Conservation (phyloP, 2,888 invertebrate species). For the Coremacera marginata region DNA sequence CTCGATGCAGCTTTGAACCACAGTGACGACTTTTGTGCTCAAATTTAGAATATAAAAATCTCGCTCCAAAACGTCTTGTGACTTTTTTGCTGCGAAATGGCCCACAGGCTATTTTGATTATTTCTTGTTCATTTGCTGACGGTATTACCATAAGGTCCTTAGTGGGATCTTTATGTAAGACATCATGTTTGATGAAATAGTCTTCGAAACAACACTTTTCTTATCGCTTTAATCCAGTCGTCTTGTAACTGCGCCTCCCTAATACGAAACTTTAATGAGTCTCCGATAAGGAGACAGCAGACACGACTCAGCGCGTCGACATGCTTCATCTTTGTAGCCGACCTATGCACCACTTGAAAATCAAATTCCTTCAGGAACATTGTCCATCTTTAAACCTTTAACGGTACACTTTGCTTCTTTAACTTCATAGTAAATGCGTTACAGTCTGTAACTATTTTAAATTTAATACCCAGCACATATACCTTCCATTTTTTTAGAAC, state of each 20-base stretch:
- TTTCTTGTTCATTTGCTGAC: background rate
- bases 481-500: constrained; percentile 49
- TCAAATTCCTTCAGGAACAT: constrained; percentile 16
- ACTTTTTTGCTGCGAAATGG: constrained; percentile 55
- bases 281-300: constrained; percentile 1
- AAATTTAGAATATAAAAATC: background rate
- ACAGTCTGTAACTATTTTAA: too few relatives aligned
- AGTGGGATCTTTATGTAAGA: too few relatives aligned
- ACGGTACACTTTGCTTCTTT: constrained; percentile 38
- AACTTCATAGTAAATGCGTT: too few relatives aligned
- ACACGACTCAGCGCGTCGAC: constrained; percentile 1
- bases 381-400: constrained; percentile 38
- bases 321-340: too few relatives aligned
- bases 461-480: constrained; percentile 34
- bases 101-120: constrained; percentile 51
- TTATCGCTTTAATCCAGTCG: constrained; percentile 13
- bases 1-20: constrained; percentile 34
- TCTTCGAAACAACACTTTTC: constrained; percentile 2
- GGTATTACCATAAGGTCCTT: constrained; percentile 36
- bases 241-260: constrained; percentile 50
- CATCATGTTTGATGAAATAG: too few relatives aligned
- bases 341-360: background rate
- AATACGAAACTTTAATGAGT: too few relatives aligned
- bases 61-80: background rate
- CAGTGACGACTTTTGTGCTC: background rate